Evolutionary conservation across 2,113 vertebrate genomes (phyloP).

Genomic region (Limnothrissa miodon): DNA sequence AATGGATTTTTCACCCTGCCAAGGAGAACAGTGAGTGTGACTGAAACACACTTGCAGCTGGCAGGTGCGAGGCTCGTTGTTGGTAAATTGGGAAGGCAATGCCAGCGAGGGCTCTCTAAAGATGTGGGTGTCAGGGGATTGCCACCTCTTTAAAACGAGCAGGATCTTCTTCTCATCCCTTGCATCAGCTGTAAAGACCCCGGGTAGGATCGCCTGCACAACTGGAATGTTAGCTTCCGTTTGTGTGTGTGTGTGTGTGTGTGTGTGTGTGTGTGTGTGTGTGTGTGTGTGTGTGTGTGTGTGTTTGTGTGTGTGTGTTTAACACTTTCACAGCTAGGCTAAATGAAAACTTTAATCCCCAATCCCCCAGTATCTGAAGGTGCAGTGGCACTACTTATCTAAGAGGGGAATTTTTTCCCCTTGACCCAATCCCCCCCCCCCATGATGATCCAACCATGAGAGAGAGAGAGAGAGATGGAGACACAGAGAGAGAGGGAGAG

Average conservation of each 20-base stretch:
- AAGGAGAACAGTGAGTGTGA: slow-evolving; percentile 30
- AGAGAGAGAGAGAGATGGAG: not conserved
- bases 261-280: not conserved
- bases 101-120: slow-evolving; percentile 40
- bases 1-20: slow-evolving; percentile 40
- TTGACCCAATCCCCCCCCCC: slow-evolving; percentile 63
- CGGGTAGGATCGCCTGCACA: slow-evolving; percentile 21
- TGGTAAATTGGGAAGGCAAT: slow-evolving; percentile 31
- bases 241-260: slow-evolving; percentile 24
- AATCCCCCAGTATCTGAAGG: slow-evolving; percentile 13
- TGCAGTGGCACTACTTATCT: slow-evolving; percentile 34
- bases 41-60: not conserved
- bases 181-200: slow-evolving; percentile 45
- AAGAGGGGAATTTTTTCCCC: slow-evolving; percentile 42
- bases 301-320: slow-evolving; percentile 1
- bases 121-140: slow-evolving; percentile 42
- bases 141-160: slow-evolving; percentile 61
- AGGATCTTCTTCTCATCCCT: slow-evolving; percentile 52
- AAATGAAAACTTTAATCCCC: slow-evolving; percentile 8
- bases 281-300: not conserved
- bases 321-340: not conserved
- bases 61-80: not conserved
- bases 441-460: slow-evolving; percentile 63
- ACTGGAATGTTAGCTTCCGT: not conserved
- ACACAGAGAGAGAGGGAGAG: not conserved